Evolutionary conservation across 2,888 invertebrate species (phyloP).

Genomic region (Diadegma fenestrale): DNA sequence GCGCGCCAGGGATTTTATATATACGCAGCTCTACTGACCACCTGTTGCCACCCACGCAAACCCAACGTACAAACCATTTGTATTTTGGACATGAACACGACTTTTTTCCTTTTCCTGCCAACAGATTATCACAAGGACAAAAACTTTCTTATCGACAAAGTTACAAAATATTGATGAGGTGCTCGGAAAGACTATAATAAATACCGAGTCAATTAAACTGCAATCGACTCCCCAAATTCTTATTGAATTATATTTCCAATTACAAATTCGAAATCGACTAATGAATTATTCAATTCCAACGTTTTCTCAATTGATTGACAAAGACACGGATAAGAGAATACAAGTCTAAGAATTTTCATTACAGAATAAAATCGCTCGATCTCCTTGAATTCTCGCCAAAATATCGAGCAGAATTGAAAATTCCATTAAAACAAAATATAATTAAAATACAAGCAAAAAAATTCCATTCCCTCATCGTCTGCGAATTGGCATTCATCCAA

Average conservation of each 20-base stretch:
- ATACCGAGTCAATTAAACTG: neutral
- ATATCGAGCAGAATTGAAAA: too few relatives aligned
- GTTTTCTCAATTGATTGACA: too few relatives aligned
- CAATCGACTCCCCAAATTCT: neutral
- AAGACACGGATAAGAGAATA: too few relatives aligned
- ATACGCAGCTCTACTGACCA: conserved; percentile 80
- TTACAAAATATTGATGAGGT: neutral
- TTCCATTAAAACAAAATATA: too few relatives aligned
- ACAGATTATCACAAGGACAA: conserved; percentile 13
- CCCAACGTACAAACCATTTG: conserved; percentile 77
- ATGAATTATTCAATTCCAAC: too few relatives aligned
- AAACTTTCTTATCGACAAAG: neutral
- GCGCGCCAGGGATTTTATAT: conserved; percentile 77
- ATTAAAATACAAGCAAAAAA: too few relatives aligned
- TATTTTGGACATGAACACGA: conserved; percentile 79
- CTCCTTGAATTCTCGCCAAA: too few relatives aligned
- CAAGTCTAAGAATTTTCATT: too few relatives aligned
- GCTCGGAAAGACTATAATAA: neutral
- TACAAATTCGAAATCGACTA: neutral
- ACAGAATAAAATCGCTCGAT: too few relatives aligned
- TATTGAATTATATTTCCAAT: neutral
- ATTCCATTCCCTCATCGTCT: too few relatives aligned
- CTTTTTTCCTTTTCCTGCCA: conserved; percentile 29
- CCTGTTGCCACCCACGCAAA: conserved; percentile 80
- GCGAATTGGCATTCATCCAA: too few relatives aligned